Base-by-base conservation (phyloP, 2,888 invertebrate genomes). In the Drosophila kuntzei region DNA sequence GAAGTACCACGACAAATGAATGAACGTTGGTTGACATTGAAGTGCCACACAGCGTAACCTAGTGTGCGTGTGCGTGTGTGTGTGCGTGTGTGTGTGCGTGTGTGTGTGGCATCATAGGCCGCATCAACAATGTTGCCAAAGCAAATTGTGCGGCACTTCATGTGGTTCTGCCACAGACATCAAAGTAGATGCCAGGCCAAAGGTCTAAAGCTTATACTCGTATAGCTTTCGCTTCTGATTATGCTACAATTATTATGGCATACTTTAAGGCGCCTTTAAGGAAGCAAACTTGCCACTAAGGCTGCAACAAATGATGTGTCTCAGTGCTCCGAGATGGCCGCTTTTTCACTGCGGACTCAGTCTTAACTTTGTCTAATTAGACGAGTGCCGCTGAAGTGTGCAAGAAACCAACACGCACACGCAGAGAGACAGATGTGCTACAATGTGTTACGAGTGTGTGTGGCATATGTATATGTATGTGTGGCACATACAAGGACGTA, bases 361-460 rank as follows among this genome's bases (percentile, higher is more conserved):
- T 61, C 87, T 83, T 65, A 80, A 80, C 85, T 80, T 76, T 85
- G 89, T 89, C 81, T 85, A 85, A 85, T 85, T 85, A 87, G 83
- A 88, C 85, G 87, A 84, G 89, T 84, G 85, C 79, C 89, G 72
- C 71, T 78, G 69, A 82, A 82, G 82, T 87, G 81, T 70, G 61
- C 75, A 78, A 71, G 65, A 80, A 58, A 59, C 65, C 61, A 59
- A 61, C 27, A 66, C 39, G 36, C 68, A 54, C 49, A 41, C 34
- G 22, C 34, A 57, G 25, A 25, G 25, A 25, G 25, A 25, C 25
- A 25, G 25, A 25, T 25, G 25, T 25, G 41, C 60, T 64, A 41
- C 58, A 44, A 14, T 16, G 37, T 20, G 22, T 22, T 29, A 57
- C 18, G 46, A n/a, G n/a, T n/a, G n/a, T n/a, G n/a, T n/a, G n/a